Base-by-base conservation (phyloP, 2,888 invertebrate genomes). In the Andrena fulva region DNA sequence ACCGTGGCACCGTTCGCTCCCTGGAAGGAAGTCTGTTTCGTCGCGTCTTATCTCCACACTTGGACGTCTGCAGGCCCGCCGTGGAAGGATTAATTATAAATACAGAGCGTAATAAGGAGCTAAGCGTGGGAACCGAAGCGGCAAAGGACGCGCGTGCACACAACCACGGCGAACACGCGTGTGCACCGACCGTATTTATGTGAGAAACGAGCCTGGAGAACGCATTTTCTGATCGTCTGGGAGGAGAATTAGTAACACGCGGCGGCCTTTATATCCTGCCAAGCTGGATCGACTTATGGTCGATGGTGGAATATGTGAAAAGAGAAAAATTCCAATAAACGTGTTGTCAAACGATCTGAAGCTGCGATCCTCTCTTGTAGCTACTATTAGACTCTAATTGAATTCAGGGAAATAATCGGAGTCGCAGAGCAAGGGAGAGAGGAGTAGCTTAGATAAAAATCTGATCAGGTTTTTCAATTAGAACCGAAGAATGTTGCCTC, bases 71-170 rank as follows among this genome's bases (percentile, higher is more conserved):
- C 67, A 80, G 66, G 60, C 29, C 74, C 63, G 76, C 31, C 67
- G 54, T 42, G 82, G 84, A 85, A 83, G 83, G 69, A 87, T 89
- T 90, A 91, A 91, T 91, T 91, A 91, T 86, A 88, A 89, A 85
- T 86, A 82, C 83, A 75, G 77, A 56, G 85, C 73, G 87, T 91
- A 91, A 91, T 90, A 90, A 90, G 89, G 87, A 89, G 85, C 86
- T 82, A 86, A 88, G 90, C 90, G 91, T 91, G 91, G 86, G 91
- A 87, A 91, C 85, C 84, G 78, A 80, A 72, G 74, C 86, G 84
- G 82, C 88, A 82, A 87, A 85, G 74, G 75, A 80, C 80, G 63
- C 66, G 74, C 77, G 69, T 68, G 48, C 27, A 50, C 33, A 63
- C 52, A 31, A 31, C 52, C 24, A 10, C 54, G 31, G 56, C 66